These are phyloP conservation scores for Hydrochoerus hydrochaeris DNA, from an alignment of 2,113 vertebrate genomes.

Conservation along the genomic window DNA sequence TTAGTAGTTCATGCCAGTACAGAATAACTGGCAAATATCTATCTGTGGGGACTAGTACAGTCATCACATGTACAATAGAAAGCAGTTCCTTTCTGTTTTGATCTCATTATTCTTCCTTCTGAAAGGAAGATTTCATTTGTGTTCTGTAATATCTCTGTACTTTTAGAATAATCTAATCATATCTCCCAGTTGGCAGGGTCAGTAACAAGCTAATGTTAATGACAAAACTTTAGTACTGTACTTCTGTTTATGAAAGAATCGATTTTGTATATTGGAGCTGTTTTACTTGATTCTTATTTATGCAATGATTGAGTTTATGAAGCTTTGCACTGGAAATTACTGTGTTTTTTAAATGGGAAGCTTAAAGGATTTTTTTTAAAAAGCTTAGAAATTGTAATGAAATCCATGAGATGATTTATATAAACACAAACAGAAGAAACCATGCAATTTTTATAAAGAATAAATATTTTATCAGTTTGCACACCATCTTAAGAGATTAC, in stretches of 20 bases:
- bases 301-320: not conserved
- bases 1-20: not conserved
- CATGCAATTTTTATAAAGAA: not conserved
- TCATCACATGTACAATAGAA: not conserved
- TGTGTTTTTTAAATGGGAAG: constrained; percentile 17
- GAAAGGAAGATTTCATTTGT: not conserved
- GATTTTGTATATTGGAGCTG: constrained; percentile 26
- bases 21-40: not conserved
- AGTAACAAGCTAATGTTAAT: not conserved
- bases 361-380: constrained; percentile 2
- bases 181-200: not conserved
- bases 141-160: not conserved
- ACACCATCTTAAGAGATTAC: not conserved
- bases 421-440: not conserved
- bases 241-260: not conserved
- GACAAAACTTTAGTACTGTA: not conserved
- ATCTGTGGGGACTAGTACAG: not conserved
- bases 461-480: not conserved
- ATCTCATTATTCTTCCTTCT: not conserved
- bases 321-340: not conserved
- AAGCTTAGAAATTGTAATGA: not conserved
- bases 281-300: not conserved
- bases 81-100: constrained; percentile 46
- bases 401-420: not conserved
- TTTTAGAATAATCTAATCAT: not conserved